phyloP scores from a whole-genome alignment of 2,888 invertebrate genomes.

The Auanema sp. region DNA sequence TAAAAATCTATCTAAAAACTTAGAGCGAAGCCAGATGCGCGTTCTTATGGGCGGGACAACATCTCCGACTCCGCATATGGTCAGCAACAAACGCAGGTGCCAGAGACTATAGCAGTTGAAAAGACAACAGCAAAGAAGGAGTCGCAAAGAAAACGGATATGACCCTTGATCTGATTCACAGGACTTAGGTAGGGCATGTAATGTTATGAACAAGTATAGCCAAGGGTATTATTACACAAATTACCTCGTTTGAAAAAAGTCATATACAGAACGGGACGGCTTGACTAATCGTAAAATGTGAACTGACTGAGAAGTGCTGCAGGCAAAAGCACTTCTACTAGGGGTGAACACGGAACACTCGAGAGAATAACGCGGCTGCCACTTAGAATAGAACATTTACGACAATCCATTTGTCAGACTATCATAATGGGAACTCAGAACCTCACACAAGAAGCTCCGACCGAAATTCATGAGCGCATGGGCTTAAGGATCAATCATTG shows the following conservation, averaged over 20 bases:
- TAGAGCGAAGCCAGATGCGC: background rate
- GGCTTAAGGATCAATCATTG: background rate
- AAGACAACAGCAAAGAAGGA: too few species aligned
- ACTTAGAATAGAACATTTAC: constrained; percentile 20
- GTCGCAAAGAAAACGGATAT: background rate
- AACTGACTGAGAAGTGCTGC: too few species aligned
- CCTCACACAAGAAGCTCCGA: constrained; percentile 21
- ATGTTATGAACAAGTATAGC: background rate
- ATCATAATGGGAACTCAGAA: constrained; percentile 32
- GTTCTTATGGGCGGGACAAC: constrained; percentile 10
- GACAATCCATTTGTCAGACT: constrained; percentile 40
- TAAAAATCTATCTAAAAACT: constrained; percentile 1
- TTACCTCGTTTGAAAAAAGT: too few species aligned
- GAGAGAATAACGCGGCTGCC: constrained; percentile 17
- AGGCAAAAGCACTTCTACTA: too few species aligned
- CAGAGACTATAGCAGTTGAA: too few species aligned
- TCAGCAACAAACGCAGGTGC: constrained; percentile 4
- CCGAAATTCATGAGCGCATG: constrained; percentile 9
- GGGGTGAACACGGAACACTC: constrained; percentile 22
- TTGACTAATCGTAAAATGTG: too few species aligned
- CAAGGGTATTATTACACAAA: background rate
- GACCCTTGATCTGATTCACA: background rate
- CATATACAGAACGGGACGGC: too few species aligned
- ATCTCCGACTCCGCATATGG: constrained; percentile 10
- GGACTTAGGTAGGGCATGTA: background rate